A percentile compares a stretch with the other conserved stretches of the same genome.
phyloP scores from a whole-genome alignment of 2,797 vertebrate genomes.

The Eulemur mongoz region DNA sequence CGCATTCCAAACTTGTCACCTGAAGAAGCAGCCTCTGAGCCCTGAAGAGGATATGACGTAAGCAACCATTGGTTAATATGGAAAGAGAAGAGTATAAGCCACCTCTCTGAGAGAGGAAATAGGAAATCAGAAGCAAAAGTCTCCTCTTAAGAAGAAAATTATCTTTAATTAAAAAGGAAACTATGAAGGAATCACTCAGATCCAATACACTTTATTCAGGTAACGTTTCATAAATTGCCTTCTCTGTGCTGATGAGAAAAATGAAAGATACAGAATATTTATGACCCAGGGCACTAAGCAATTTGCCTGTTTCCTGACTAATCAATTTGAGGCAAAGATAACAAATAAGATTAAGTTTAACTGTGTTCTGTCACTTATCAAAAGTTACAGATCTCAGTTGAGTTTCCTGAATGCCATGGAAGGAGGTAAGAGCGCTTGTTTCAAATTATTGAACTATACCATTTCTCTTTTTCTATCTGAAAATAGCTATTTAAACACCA shows the following conservation, averaged over 20 bases:
- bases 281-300: constrained; percentile 20
- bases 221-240: constrained; percentile 26
- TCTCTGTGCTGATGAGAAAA: constrained; percentile 20
- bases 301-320: constrained; percentile 19
- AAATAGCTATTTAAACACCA: background rate
- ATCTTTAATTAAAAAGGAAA: constrained; percentile 43
- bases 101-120: background rate
- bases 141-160: background rate
- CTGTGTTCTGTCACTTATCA: constrained; percentile 1
- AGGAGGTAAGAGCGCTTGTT: background rate
- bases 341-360: constrained; percentile 39
- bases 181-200: background rate
- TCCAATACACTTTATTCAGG: constrained; percentile 1
- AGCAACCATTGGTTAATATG: background rate
- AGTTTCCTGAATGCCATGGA: background rate
- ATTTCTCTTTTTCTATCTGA: background rate
- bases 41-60: background rate
- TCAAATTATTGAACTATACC: background rate
- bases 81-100: background rate
- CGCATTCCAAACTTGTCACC: background rate
- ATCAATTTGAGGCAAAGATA: constrained; percentile 34
- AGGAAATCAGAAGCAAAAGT: background rate
- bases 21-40: background rate
- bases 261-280: background rate
- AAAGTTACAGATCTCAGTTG: background rate